Conservation (phyloP, 2,113 vertebrate species). For the Semnornis frantzii region DNA sequence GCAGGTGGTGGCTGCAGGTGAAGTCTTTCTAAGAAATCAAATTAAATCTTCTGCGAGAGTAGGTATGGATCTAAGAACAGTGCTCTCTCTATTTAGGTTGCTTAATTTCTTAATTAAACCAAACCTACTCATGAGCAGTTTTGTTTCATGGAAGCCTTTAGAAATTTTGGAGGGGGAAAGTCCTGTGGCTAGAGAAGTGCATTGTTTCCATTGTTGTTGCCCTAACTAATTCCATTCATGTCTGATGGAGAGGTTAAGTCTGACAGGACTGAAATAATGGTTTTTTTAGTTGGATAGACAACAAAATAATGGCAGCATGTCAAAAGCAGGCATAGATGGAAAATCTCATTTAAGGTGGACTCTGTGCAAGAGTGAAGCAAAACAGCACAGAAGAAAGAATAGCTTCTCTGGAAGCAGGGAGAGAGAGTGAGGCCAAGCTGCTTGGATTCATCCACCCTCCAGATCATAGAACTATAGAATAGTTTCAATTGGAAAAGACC, state of each 20-base stretch:
- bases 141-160: not conserved
- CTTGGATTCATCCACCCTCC: not conserved
- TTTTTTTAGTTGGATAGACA: not conserved
- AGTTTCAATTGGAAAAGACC: no score
- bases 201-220: not conserved
- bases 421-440: not conserved
- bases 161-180: not conserved
- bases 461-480: not conserved
- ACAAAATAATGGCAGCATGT: not conserved
- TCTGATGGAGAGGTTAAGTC: not conserved
- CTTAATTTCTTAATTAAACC: not conserved
- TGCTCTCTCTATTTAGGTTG: not conserved
- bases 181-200: not conserved
- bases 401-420: not conserved
- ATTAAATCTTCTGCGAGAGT: not conserved
- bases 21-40: conserved; percentile 31
- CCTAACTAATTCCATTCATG: not conserved
- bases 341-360: not conserved
- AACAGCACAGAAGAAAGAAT: not conserved
- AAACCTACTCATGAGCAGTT: not conserved
- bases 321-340: not conserved
- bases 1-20: not conserved
- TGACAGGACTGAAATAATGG: not conserved
- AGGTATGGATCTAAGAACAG: not conserved
- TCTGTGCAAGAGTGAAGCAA: not conserved